These are phyloP conservation scores for Branchellion lobata DNA, from an alignment of 2,888 invertebrate species.

Conservation along the genomic window DNA sequence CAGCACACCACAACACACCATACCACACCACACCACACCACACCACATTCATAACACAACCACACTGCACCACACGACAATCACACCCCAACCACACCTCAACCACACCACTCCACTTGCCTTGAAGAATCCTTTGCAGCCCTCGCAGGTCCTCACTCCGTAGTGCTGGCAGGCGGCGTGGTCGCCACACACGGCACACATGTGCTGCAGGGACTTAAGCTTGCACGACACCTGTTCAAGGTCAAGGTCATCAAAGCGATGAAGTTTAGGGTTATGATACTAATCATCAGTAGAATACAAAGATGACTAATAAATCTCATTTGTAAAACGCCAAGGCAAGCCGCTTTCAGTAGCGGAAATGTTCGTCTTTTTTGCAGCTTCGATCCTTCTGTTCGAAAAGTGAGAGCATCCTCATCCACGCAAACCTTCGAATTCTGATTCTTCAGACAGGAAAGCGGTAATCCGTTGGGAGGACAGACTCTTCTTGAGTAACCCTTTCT, in stretches of 20 bases:
- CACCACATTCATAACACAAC: background rate
- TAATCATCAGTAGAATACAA: background rate
- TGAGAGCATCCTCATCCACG: too few species aligned
- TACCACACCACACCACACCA: background rate
- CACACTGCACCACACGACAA: background rate
- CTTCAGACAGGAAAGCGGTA: too few species aligned
- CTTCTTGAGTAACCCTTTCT: too few species aligned
- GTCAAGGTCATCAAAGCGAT: background rate
- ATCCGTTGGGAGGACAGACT: too few species aligned
- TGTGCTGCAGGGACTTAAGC: slow-evolving; percentile 28
- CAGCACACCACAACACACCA: background rate
- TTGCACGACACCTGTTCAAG: background rate
- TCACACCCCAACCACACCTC: background rate
- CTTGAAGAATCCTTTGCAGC: slow-evolving; percentile 79
- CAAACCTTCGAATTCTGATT: too few species aligned
- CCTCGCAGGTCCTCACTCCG: slow-evolving; percentile 96
- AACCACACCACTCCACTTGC: slow-evolving; percentile 55
- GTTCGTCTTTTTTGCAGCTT: background rate
- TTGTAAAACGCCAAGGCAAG: too few species aligned
- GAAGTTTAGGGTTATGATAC: background rate
- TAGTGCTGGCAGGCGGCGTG: slow-evolving; percentile 97
- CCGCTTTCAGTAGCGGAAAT: background rate
- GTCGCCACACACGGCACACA: slow-evolving; percentile 97
- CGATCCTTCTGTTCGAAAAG: too few species aligned
- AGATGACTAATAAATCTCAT: background rate